Evolutionary conservation across 2,797 vertebrate species (phyloP).

Genomic region (Heteromormyrus szaboi): DNA sequence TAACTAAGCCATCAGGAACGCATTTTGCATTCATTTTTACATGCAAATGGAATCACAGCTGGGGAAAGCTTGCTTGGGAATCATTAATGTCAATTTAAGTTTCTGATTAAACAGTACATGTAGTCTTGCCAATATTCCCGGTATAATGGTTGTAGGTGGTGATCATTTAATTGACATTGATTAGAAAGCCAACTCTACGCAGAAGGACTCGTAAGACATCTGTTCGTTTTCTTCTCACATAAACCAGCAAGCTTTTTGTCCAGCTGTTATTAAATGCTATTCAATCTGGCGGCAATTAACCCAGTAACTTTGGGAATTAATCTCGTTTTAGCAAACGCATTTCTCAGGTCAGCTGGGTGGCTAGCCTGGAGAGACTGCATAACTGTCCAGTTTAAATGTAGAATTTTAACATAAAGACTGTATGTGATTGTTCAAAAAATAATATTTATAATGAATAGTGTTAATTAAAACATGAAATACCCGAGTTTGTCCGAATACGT

Average conservation of each 20-base stretch:
- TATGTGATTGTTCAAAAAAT: not conserved
- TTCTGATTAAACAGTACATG: slow-evolving; percentile 5
- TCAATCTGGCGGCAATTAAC: not conserved
- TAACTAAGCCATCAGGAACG: not conserved
- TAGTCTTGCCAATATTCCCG: slow-evolving; percentile 9
- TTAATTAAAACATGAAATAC: not conserved
- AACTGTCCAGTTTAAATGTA: not conserved
- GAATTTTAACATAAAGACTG: not conserved
- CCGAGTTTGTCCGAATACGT: not conserved
- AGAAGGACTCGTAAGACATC: not conserved
- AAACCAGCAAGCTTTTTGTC: slow-evolving; percentile 10
- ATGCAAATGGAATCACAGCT: not conserved
- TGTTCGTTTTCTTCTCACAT: slow-evolving; percentile 11
- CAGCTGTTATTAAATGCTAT: slow-evolving; percentile 1
- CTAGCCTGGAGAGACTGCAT: not conserved
- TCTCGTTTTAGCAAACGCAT: not conserved
- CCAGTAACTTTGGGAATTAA: not conserved
- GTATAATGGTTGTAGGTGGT: not conserved
- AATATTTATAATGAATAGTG: not conserved
- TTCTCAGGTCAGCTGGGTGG: not conserved
- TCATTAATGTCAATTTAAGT: slow-evolving; percentile 13
- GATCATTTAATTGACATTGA: slow-evolving; percentile 19
- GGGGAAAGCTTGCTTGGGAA: not conserved
- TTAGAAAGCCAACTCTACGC: not conserved
- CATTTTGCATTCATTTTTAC: not conserved